These are phyloP conservation scores for Tylochromis polylepis DNA, from an alignment of 2,113 vertebrate species.

Conservation along the genomic window DNA sequence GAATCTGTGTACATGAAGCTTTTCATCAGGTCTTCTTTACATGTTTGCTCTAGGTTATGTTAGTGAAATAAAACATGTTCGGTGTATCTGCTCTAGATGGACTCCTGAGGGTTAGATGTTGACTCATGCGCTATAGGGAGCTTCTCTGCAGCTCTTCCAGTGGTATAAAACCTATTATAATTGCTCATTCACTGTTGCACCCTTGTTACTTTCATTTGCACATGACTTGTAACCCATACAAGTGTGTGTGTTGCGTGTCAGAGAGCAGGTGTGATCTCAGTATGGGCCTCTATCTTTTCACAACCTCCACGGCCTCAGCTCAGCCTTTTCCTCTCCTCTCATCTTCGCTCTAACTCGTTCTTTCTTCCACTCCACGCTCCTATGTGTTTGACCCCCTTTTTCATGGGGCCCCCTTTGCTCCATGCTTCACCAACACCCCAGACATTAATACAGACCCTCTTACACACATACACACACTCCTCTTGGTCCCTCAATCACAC, in stretches of 20 bases:
- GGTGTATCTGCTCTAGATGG: background rate
- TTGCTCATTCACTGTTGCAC: background rate
- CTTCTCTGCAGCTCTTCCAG: background rate
- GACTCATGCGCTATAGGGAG: background rate
- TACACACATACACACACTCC: slow-evolving; percentile 32
- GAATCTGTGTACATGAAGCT: background rate
- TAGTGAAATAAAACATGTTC: background rate
- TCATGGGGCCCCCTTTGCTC: slow-evolving; percentile 53
- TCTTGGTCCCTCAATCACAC: slow-evolving; percentile 71
- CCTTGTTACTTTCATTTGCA: slow-evolving; percentile 4
- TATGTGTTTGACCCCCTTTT: slow-evolving; percentile 62
- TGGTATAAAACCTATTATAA: background rate
- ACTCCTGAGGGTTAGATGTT: background rate
- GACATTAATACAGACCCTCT: slow-evolving; percentile 52
- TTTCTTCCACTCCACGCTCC: slow-evolving; percentile 53
- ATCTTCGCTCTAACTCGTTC: slow-evolving; percentile 49
- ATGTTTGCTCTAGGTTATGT: background rate
- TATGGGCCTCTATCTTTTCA: slow-evolving; percentile 56
- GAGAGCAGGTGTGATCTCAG: slow-evolving; percentile 59
- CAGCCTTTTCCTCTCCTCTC: slow-evolving; percentile 45
- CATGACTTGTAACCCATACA: slow-evolving; percentile 21
- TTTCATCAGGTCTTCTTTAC: background rate
- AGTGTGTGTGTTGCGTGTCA: slow-evolving; percentile 8
- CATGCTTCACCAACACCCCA: slow-evolving; percentile 64
- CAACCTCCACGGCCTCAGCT: slow-evolving; percentile 25